Conservation (phyloP, 2,888 invertebrate genomes). For the Dione juno region DNA sequence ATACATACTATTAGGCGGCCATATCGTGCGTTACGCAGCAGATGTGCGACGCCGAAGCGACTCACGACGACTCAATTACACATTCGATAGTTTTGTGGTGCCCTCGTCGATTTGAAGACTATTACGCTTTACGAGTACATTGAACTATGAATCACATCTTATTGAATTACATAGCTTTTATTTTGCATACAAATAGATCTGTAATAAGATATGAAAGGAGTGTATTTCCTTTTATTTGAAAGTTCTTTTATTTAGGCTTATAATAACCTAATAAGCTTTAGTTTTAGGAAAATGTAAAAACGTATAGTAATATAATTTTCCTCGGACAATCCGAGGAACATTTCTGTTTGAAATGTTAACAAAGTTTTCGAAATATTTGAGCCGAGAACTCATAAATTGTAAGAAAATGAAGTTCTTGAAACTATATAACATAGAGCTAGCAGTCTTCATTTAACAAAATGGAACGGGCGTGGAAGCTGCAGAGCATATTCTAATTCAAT, state of each 20-base stretch:
- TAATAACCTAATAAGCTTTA: too few species aligned
- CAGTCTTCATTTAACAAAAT: conserved; percentile 36
- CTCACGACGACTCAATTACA: conserved; percentile 82
- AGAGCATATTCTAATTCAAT: conserved; percentile 70
- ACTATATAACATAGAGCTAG: conserved; percentile 40
- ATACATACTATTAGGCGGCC: conserved; percentile 55
- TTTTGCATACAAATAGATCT: conserved; percentile 25
- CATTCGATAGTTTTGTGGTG: conserved; percentile 78
- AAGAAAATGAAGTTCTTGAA: conserved; percentile 35
- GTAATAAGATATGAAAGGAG: conserved; percentile 26
- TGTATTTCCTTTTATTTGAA: background rate
- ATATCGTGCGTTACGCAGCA: conserved; percentile 62
- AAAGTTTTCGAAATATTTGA: background rate
- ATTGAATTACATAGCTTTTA: conserved; percentile 30
- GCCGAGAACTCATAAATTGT: conserved; percentile 7
- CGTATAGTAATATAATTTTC: too few species aligned
- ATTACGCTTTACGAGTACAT: conserved; percentile 56
- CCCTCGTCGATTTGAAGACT: conserved; percentile 63
- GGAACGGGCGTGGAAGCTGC: conserved; percentile 44
- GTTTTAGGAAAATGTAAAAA: too few species aligned
- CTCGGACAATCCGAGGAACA: background rate
- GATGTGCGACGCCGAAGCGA: conserved; percentile 73
- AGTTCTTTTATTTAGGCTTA: background rate
- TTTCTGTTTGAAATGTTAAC: background rate
- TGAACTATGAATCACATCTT: conserved; percentile 48